phyloP scores from a whole-genome alignment of 2,888 invertebrate species.

The Trachelus iudaicus region DNA sequence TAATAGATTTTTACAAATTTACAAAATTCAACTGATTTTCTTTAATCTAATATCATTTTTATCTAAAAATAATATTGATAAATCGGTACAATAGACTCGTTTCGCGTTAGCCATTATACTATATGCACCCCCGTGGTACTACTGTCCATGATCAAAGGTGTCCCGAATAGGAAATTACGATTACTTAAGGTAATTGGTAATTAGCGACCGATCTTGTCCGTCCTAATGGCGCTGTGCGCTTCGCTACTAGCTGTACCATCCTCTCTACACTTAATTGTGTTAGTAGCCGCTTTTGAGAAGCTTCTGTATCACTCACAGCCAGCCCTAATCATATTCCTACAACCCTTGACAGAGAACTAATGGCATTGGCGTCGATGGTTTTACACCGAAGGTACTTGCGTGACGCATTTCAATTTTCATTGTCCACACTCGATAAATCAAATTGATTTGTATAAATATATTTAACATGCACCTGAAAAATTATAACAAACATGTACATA shows the following conservation, averaged over 20 bases:
- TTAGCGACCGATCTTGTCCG: conserved; percentile 62
- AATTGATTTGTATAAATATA: background rate
- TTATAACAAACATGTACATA: background rate
- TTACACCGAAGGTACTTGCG: background rate
- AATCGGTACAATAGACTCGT: background rate
- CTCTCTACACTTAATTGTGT: conserved; percentile 52
- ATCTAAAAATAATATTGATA: background rate
- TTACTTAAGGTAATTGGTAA: conserved; percentile 61
- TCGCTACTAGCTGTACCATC: conserved; percentile 43
- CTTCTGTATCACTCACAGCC: conserved; percentile 60
- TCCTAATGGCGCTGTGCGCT: conserved; percentile 51
- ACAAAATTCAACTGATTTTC: background rate
- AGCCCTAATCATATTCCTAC: conserved; percentile 62
- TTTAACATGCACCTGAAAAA: background rate
- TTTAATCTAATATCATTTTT: background rate
- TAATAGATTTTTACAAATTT: background rate
- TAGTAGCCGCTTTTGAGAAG: conserved; percentile 63
- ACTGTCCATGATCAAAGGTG: conserved; percentile 39
- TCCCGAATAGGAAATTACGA: conserved; percentile 60
- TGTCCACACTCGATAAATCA: background rate
- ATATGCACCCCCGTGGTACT: background rate
- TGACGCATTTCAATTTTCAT: background rate
- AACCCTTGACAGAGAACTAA: conserved; percentile 59
- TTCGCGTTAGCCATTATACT: background rate
- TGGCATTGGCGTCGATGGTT: conserved; percentile 42